Evolutionary conservation across 1,140 invertebrate species (phyloP), one percentile per base, ranked within the genome.

Genomic region (Phocides pigmalion): DNA sequence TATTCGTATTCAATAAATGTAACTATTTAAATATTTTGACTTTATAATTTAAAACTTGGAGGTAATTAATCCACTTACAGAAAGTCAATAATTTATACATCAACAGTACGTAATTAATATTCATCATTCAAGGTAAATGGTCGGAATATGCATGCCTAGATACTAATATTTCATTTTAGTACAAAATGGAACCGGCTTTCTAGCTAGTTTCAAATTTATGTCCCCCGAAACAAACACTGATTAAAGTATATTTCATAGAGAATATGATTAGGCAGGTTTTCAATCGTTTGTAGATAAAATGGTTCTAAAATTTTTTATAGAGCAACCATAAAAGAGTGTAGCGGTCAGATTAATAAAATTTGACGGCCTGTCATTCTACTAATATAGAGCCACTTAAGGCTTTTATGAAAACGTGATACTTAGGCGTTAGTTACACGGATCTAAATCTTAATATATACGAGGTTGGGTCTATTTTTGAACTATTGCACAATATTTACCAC

Each of bases 111-210:
- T 75, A 82, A 83, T 88, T 81, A 86, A 79, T 87, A 84, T 89
- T 87, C 81, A 84, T 81, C 76, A 84, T 81, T 82, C 77, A 84
- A 84, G 79, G 87, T 73, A 81, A 88, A 84, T 81, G 84, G 79
- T 81, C 76, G 80, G 69, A 72, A 75, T 84, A 87, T 75, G 70
- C 72, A 82, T 81, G 17, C 19, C 25, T 61, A 69, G 53, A 62
- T 50, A 84, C 68, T 75, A 73, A 87, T 86, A 81, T 87, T 82
- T 87, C 79, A 83, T 84, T 89, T 84, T 77, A 76, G 80, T 79
- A 68, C 66, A 44, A 76, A 75, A 74, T 67, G 70, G 66, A 82
- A 87, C 84, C 79, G 77, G 87, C 54, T 79, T 32, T 44, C 64
- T 67, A 69, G 82, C 78, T 41, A 76, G 76, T 79, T 70, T 73